phyloP scores from a whole-genome alignment of 92 coral and sea anemone species.

The Chrysogorgia sp. region DNA sequence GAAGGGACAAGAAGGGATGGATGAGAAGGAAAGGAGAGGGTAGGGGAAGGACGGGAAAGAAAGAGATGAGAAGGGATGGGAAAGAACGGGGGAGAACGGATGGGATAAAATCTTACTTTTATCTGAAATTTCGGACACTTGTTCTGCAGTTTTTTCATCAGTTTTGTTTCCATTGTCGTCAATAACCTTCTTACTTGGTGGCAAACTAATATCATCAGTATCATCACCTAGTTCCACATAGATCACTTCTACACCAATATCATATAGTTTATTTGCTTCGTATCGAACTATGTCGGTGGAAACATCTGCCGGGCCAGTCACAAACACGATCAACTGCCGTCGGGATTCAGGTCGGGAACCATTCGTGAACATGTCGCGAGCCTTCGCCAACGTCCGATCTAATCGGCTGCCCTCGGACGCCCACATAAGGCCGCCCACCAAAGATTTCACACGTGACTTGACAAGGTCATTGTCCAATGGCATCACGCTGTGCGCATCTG shows the following conservation, averaged over 20 bases:
- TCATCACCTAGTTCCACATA: conserved; percentile 77
- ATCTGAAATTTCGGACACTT: conserved; percentile 45
- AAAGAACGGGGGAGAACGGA: background rate
- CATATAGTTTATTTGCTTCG: conserved; percentile 58
- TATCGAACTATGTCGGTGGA: conserved; percentile 54
- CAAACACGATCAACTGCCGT: conserved; percentile 74
- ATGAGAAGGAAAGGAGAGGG: background rate
- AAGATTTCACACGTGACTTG: conserved; percentile 29
- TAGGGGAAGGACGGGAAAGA: background rate
- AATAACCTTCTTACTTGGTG: conserved; percentile 64
- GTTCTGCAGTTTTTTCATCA: conserved; percentile 73
- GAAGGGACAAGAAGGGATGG: background rate
- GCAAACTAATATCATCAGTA: conserved; percentile 56
- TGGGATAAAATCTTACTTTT: conserved; percentile 60
- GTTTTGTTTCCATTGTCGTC: conserved; percentile 57
- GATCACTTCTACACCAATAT: conserved; percentile 59
- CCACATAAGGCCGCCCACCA: conserved; percentile 32
- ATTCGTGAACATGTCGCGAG: conserved; percentile 49
- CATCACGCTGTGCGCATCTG: conserved; percentile 38
- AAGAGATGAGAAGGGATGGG: background rate
- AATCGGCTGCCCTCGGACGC: conserved; percentile 15
- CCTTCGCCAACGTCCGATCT: conserved; percentile 1
- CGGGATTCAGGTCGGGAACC: conserved; percentile 77
- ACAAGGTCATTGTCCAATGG: conserved; percentile 20
- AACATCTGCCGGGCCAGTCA: conserved; percentile 69